phyloP scores from a whole-genome alignment of 2,797 vertebrate species.

The Bryconaethiops microstoma region DNA sequence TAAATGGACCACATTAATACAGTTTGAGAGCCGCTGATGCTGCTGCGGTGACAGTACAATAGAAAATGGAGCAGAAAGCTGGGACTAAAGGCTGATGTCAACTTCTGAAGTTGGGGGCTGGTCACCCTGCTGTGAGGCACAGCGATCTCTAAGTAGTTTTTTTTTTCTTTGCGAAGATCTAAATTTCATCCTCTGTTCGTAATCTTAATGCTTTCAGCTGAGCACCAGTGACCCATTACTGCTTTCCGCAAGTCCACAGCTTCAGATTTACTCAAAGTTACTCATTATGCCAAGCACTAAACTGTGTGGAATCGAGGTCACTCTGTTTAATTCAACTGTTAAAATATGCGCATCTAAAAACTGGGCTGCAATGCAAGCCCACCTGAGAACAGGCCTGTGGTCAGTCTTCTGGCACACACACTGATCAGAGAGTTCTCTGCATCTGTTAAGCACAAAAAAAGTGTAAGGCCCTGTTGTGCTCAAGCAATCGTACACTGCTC shows the following conservation, averaged over 20 bases:
- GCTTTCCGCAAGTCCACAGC: neutral
- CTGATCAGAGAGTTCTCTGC: conserved; percentile 32
- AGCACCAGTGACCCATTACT: conserved; percentile 5
- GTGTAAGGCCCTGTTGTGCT: conserved; percentile 60
- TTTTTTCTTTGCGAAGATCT: conserved; percentile 1
- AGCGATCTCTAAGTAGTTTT: neutral
- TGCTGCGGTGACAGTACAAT: neutral
- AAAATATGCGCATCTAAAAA: neutral
- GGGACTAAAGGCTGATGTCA: conserved; percentile 14
- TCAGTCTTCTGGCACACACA: conserved; percentile 2
- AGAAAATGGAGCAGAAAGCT: conserved; percentile 2
- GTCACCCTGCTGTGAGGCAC: conserved; percentile 23
- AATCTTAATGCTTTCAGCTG: conserved; percentile 1
- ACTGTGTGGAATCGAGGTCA: neutral
- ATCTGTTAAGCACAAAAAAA: conserved; percentile 37
- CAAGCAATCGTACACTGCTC: conserved; percentile 69
- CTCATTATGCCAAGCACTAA: conserved; percentile 5
- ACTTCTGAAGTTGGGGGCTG: conserved; percentile 7
- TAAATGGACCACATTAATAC: neutral
- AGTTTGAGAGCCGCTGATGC: neutral
- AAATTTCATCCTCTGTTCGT: neutral
- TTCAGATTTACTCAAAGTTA: conserved; percentile 7
- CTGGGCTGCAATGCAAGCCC: neutral
- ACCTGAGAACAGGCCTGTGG: neutral
- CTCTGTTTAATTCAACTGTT: neutral